A percentile compares a stretch with the other conserved stretches of the same genome.
These are phyloP conservation scores for Heliconius hermathena DNA, from an alignment of 1,140 invertebrate genomes.

Conservation along the genomic window DNA sequence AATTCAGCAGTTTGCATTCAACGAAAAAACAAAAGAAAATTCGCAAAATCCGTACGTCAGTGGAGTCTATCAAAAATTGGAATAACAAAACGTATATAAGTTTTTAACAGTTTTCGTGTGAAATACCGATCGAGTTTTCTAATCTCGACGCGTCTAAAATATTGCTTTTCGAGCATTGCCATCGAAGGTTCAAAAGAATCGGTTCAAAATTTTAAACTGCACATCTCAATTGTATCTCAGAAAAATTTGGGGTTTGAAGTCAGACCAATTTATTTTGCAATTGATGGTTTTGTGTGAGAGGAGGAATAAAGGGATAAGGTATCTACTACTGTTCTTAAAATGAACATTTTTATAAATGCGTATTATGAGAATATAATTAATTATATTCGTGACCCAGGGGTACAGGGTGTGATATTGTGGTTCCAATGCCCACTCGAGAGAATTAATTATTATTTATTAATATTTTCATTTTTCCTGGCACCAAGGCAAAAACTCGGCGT, in stretches of 20 bases:
- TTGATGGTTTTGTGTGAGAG: constrained; percentile 10
- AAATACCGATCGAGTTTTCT: constrained; percentile 3
- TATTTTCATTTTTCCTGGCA: too few relatives aligned
- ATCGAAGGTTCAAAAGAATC: not conserved
- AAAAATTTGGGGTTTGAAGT: constrained; percentile 27
- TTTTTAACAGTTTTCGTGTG: not conserved
- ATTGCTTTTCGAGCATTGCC: not conserved
- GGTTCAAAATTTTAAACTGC: constrained; percentile 12
- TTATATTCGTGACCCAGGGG: too few relatives aligned
- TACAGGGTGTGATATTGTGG: too few relatives aligned
- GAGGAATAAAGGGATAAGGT: not conserved
- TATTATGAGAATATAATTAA: not conserved
- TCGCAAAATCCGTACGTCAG: not conserved
- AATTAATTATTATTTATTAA: too few relatives aligned
- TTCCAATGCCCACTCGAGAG: too few relatives aligned
- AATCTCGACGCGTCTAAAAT: not conserved
- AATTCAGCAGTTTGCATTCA: not conserved
- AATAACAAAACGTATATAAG: constrained; percentile 11
- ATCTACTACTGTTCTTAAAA: not conserved
- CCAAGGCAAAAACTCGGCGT: too few relatives aligned
- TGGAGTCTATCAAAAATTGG: not conserved
- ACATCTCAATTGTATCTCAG: constrained; percentile 36
- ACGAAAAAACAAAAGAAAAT: not conserved
- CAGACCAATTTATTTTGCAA: constrained; percentile 32
- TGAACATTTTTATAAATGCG: not conserved